Evolutionary conservation across 2,113 vertebrate species (phyloP), one percentile per base, ranked within the genome.

Genomic region (Coptodon rendalli): DNA sequence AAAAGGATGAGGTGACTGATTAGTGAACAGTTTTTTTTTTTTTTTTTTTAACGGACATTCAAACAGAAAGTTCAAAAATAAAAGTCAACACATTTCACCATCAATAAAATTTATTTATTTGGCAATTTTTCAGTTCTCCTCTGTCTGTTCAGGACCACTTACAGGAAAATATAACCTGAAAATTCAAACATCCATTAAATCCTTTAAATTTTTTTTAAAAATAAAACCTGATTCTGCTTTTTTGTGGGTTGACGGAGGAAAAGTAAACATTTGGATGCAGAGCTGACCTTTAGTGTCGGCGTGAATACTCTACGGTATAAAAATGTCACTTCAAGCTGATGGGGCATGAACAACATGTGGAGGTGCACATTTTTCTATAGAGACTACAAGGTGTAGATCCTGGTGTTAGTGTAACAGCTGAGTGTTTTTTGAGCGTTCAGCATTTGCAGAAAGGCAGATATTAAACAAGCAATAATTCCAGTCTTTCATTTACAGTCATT

Each of bases 11-110:
- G 11, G 22, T 19, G 34, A 17, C 27, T 17, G 43, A 76, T 86
- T 52, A 86, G 83, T 90, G 45, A 93, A 94, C 88, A 94, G 89
- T 96, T 94, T 95, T 93, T 94, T 95, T 91, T 61, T 52, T 36
- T 31, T 59, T 22, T 22, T 22, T 22, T 31, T 59, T 9, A 88
- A 88, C 27, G 2, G 40, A 48, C 22, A 24, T 48, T 76, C 40
- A 29, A 76, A 76, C 43, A 56, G 71, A 89, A 86, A 11, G 13
- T 82, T 90, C 10, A 36, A 50, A 82, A 91, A 92, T 86, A 87
- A 19, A 76, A 76, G 40, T 48, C 68, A 48, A 73, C 76, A 93
- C 66, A 12, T 57, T 90, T 57, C 24, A 88, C 34, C 50, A 50
- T 90, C 8, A 82, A 57, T 80, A 22, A 90, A 80, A 83, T 87